Evolutionary conservation across 1,140 invertebrate species (phyloP), one percentile per base, ranked within the genome.

Genomic region (Gonatopus flavifemur): DNA sequence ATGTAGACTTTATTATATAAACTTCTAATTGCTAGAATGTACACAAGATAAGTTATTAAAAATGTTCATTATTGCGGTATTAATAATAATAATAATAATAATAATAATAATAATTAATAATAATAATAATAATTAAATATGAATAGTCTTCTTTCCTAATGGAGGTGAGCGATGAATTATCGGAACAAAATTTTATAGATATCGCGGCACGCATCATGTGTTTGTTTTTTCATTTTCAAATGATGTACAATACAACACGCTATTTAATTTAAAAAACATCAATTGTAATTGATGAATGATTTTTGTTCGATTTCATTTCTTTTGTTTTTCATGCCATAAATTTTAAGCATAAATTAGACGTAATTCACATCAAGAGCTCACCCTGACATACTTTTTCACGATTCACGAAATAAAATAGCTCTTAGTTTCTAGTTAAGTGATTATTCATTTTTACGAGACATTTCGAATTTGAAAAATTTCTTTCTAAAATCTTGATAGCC

Each of bases 31-130:
- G 65, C 69, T 74, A 73, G 67, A 76, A 76, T 72, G 64, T 72
- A 76, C 67, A 76, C 70, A 73, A 69, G 68, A 62, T 70, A 73
- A 72, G 65, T 77, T 75, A 70, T 69, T 70, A 69, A 77, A 75
- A 74, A 73, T 70, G 69, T 72, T 72, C 65, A 71, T 72, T 69
- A 74, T 72, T 69, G 69, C 67, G 57, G 52, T 62, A 43, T 42
- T 50, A 62, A 50, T 62, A 66, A 64, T 64, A 64, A 64, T 60
- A n/a, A n/a, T n/a, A n/a, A n/a, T n/a, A n/a, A n/a, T n/a, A n/a
- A n/a, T n/a, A n/a, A n/a, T n/a, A n/a, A n/a, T n/a, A n/a, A n/a
- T n/a, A n/a, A n/a, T n/a, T n/a, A n/a, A n/a, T n/a, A n/a, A 15
- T 37, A 49, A 54, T 57, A 64, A 69, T 63, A 65, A 64, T 74